These are phyloP conservation scores for Aphyosemion australe DNA, from an alignment of 2,113 vertebrate genomes.

Conservation along the genomic window DNA sequence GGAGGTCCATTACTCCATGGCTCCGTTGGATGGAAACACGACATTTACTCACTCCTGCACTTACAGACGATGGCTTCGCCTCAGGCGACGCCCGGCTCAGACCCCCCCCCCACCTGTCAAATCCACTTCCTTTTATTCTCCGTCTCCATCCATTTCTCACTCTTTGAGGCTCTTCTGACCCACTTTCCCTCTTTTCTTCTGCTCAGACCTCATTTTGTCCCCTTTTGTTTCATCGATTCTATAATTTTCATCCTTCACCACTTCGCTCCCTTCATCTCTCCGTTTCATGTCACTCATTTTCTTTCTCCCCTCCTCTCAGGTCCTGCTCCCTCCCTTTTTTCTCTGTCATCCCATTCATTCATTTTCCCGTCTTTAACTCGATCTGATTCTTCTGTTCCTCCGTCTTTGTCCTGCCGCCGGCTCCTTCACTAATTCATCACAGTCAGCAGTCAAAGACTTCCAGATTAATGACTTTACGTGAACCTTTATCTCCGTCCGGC, in stretches of 20 bases:
- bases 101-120: conserved; percentile 52
- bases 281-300: conserved; percentile 22
- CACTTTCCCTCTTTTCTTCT: conserved; percentile 18
- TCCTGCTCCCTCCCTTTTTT: conserved; percentile 17
- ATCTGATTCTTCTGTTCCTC: conserved; percentile 11
- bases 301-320: conserved; percentile 10
- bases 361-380: conserved; percentile 30
- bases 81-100: conserved; percentile 45
- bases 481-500: conserved; percentile 9
- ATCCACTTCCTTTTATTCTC: conserved; percentile 24
- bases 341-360: conserved; percentile 24
- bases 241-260: not conserved
- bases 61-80: conserved; percentile 45
- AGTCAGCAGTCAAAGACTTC: conserved; percentile 22
- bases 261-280: conserved; percentile 1
- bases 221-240: conserved; percentile 22
- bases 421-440: conserved; percentile 52
- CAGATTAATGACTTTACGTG: conserved; percentile 21
- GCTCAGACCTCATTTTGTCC: not conserved
- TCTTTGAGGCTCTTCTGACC: conserved; percentile 17
- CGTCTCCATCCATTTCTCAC: conserved; percentile 15
- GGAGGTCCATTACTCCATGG: conserved; percentile 27
- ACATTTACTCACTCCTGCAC: conserved; percentile 5
- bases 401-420: conserved; percentile 16
- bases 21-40: conserved; percentile 22